Percentiles rank a stretch among this genome's conserved stretches.
Evolutionary conservation across 2,797 vertebrate species (phyloP).

Genomic region (Sebastes melanostomus): DNA sequence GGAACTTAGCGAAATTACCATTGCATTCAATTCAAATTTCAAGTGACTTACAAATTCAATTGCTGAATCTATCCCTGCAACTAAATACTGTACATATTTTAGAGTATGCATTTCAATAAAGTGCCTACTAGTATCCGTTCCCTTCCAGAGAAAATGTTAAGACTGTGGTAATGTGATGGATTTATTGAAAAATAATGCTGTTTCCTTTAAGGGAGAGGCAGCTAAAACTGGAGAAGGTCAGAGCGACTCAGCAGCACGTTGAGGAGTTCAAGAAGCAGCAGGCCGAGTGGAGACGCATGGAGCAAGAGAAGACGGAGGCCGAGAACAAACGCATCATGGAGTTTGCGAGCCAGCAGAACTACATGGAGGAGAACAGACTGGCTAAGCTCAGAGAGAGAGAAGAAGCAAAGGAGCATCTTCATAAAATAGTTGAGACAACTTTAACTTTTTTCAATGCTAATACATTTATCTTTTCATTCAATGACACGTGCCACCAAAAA

Average conservation of each 20-base stretch:
- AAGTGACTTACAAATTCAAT: neutral
- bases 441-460: neutral
- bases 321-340: conserved; percentile 91
- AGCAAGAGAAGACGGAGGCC: conserved; percentile 89
- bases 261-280: conserved; percentile 90
- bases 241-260: conserved; percentile 84
- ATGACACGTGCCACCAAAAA: neutral
- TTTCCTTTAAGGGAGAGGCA: conserved; percentile 85
- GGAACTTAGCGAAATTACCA: neutral
- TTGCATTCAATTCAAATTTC: neutral
- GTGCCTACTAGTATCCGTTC: neutral
- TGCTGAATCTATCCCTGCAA: neutral
- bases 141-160: neutral
- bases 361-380: conserved; percentile 82
- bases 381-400: conserved; percentile 83
- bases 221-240: conserved; percentile 88
- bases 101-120: neutral
- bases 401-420: conserved; percentile 83
- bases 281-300: conserved; percentile 86
- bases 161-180: neutral
- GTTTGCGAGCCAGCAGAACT: conserved; percentile 82
- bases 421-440: conserved; percentile 79
- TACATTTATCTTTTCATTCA: neutral
- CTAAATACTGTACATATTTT: neutral
- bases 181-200: neutral